Percentiles rank a stretch among this genome's conserved stretches.
phyloP scores from a whole-genome alignment of 2,888 invertebrate genomes.

The Brenthis ino region DNA sequence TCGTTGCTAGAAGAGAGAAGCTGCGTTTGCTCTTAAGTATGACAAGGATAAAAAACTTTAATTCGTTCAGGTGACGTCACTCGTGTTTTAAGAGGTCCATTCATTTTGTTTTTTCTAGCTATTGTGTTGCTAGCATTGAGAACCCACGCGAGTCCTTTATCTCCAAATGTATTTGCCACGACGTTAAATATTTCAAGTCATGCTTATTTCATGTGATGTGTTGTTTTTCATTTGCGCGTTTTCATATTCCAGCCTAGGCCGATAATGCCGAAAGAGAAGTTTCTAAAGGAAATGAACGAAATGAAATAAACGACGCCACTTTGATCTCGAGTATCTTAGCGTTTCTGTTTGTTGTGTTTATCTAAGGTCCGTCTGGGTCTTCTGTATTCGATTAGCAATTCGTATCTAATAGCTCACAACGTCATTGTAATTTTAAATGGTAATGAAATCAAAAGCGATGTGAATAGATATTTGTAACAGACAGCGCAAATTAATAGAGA shows the following conservation, averaged over 20 bases:
- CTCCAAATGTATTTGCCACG: constrained; percentile 32
- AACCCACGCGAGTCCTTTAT: constrained; percentile 22
- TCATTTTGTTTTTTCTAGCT: constrained; percentile 66
- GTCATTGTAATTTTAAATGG: constrained; percentile 16
- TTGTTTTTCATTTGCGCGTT: constrained; percentile 45
- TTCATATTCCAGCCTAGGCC: constrained; percentile 36
- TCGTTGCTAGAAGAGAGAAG: constrained; percentile 59
- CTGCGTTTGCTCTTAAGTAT: constrained; percentile 48
- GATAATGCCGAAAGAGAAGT: constrained; percentile 44
- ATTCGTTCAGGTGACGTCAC: constrained; percentile 80
- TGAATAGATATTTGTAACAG: constrained; percentile 42
- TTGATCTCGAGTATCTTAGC: constrained; percentile 49
- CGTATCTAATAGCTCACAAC: constrained; percentile 18
- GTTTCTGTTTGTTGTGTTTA: constrained; percentile 54
- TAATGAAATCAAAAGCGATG: constrained; percentile 36
- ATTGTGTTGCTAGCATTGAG: constrained; percentile 62
- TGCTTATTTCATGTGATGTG: constrained; percentile 43
- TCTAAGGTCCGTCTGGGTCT: constrained; percentile 42
- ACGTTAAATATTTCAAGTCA: constrained; percentile 49
- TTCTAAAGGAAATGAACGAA: constrained; percentile 54
- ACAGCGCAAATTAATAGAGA: constrained; percentile 43
- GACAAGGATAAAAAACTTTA: constrained; percentile 65
- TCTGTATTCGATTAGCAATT: constrained; percentile 48
- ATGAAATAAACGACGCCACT: constrained; percentile 56
- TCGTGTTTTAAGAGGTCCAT: constrained; percentile 65